Base-by-base conservation (phyloP, 2,888 invertebrate species). In the Gasteruption jaculator region DNA sequence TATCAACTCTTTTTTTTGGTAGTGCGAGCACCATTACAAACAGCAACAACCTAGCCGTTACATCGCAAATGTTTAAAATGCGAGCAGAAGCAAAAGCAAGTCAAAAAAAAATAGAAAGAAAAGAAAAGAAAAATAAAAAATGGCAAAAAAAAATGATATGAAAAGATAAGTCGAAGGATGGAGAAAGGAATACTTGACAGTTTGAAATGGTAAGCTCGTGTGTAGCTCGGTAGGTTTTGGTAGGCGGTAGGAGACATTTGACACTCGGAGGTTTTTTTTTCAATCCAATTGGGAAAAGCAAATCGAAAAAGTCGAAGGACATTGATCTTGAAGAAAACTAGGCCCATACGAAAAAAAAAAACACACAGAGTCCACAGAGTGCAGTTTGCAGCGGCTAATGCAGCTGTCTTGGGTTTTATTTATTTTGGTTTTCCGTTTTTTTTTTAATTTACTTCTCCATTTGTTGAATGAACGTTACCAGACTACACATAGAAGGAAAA, bases 21-120 rank as follows among this genome's bases (percentile, higher is more conserved):
- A 69, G 69, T 69, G 68, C 70, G 69, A 70, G 70, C 70, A 70
- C 70, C 70, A 69, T 69, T 70, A 68, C 69, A 69, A 70, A 69
- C 70, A 70, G 70, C 70, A 70, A 70, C 70, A 70, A 70, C 70
- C 70, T 70, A 70, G 70, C 68, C 68, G 65, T 68, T 67, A 64
- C 61, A 63, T 68, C 66, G 66, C 62, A 66, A 65, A 56, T 61
- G 58, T 56, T 47, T n/a, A n/a, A 57, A 65, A 65, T 64, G 58
- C 62, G 64, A 63, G 58, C 63, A 60, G 55, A 61, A 51, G 52
- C 44, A 58, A 41, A 49, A 29, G 48, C 37, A 39, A 29, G 43
- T 15, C 29, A 41, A 33, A 41, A 26, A 27, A 34, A 22, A 18
- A n/a, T n/a, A 38, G 42, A 36, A 18, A 40, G 34, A 34, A 25